Conservation (phyloP, 2,113 vertebrate species). For the Panthera leo region DNA sequence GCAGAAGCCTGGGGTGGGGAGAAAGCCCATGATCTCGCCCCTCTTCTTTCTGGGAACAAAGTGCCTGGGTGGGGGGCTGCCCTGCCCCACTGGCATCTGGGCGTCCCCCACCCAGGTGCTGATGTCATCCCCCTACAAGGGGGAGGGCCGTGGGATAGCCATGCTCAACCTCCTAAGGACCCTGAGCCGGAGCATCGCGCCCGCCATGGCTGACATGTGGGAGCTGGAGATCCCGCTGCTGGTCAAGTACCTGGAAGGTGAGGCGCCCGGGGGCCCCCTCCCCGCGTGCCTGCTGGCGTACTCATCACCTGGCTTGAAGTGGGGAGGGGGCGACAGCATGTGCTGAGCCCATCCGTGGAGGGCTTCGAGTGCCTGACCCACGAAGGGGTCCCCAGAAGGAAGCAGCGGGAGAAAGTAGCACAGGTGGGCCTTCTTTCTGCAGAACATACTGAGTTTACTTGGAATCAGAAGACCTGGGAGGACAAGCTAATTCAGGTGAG, state of each 20-base stretch:
- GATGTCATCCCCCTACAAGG: conserved; percentile 74
- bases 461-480: conserved; percentile 74
- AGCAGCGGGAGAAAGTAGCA: not conserved
- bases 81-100: not conserved
- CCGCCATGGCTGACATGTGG: conserved; percentile 67
- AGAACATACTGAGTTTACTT: conserved; percentile 73
- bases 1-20: not conserved
- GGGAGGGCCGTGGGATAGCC: conserved; percentile 66
- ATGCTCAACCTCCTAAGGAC: conserved; percentile 74
- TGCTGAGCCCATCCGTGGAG: rapidly evolving
- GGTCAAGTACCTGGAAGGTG: conserved; percentile 75
- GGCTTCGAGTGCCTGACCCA: rapidly evolving
- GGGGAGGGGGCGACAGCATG: rapidly evolving
- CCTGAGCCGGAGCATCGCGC: conserved; percentile 61
- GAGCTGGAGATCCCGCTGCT: conserved; percentile 69
- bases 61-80: rapidly evolving
- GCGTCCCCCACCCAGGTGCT: conserved; percentile 57
- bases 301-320: rapidly evolving
- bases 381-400: no score
- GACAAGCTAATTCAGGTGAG: conserved; percentile 74
- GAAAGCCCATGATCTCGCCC: rapidly evolving
- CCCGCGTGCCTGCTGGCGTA: rapidly evolving
- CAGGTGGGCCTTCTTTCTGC: not conserved
- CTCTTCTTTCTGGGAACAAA: rapidly evolving
- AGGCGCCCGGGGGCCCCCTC: not conserved